Evolutionary conservation across 2,888 invertebrate genomes (phyloP), one percentile per base, ranked within the genome.

Genomic region (Tenthredo distinguenda): DNA sequence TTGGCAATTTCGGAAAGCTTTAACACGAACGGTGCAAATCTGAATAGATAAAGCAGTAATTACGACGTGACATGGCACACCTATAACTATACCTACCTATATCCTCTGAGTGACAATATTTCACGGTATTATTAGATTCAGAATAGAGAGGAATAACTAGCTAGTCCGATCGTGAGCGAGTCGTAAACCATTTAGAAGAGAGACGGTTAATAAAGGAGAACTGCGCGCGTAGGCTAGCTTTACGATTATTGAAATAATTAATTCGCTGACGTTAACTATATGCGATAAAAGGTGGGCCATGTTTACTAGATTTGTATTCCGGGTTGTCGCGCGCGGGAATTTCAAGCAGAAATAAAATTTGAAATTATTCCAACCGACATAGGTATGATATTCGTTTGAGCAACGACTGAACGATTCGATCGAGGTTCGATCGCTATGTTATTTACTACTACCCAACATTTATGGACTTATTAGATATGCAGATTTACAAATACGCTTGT

Each of bases 221-320:
- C 83, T 31, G n/a, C 47, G 26, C 31, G 68, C 83, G 83, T 83
- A 83, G 83, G 83, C 83, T 37, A 83, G 26, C 7, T 83, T 68
- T 68, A 83, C 68, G 83, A 83, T 83, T 83, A 83, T 83, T 83
- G 68, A 47, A 83, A 83, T 83, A 83, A 83, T 83, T 71, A 68
- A 68, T 83, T 71, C 68, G 83, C 68, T 43, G 83, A 83, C 68
- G 37, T 81, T 81, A 81, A 81, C 81, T 62, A 18, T 50, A 74
- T 55, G 15, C 31, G 31, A 55, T 77, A 77, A 74, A 43, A 40
- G 74, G 40, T 10, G 43, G 74, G 21, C 74, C 74, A 74, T 21
- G 31, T 55, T 77, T 77, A 74, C 40, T 43, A 1, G 31, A 40
- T 77, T 77, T 26, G 72, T 50, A 10, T 58, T 81, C 21, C 81